Evolutionary conservation across 2,888 invertebrate genomes (phyloP).

Genomic region (Oscheius myriophilus): DNA sequence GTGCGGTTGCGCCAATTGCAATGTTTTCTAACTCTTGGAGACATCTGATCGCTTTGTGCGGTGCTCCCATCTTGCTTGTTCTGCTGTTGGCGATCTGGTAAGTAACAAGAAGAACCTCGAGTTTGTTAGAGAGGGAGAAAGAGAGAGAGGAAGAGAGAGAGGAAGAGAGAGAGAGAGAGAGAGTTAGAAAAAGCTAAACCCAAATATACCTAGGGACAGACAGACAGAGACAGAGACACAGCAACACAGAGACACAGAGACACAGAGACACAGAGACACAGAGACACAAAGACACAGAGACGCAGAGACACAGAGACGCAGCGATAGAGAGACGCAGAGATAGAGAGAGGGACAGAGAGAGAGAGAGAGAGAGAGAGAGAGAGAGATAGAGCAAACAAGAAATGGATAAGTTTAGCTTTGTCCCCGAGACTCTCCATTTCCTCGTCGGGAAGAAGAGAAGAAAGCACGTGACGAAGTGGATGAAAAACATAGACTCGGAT

Average conservation of each 20-base stretch:
- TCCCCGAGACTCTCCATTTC: conserved; percentile 35
- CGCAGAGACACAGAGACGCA: no score
- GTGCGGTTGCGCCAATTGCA: conserved; percentile 30
- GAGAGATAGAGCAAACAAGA: background rate
- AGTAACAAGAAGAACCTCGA: no score
- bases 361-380: no score
- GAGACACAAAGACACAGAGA: no score
- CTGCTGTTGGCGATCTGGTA: background rate
- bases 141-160: background rate
- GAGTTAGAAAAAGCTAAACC: no score
- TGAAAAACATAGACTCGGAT: conserved; percentile 10
- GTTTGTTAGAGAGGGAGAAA: no score
- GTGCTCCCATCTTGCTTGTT: conserved; percentile 2
- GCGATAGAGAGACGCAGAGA: no score
- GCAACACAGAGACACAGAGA: background rate
- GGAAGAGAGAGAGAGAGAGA: background rate
- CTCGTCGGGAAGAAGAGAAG: conserved; percentile 8
- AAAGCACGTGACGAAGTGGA: conserved; percentile 8
- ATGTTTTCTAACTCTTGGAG: conserved; percentile 18
- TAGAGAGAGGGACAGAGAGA: background rate
- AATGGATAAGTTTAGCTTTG: conserved; percentile 8
- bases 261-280: background rate
- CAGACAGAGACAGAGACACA: background rate
- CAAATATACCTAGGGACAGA: no score
- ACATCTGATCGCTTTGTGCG: background rate